phyloP scores from a whole-genome alignment of 2,888 invertebrate species.

The Scaptomyza reducta region DNA sequence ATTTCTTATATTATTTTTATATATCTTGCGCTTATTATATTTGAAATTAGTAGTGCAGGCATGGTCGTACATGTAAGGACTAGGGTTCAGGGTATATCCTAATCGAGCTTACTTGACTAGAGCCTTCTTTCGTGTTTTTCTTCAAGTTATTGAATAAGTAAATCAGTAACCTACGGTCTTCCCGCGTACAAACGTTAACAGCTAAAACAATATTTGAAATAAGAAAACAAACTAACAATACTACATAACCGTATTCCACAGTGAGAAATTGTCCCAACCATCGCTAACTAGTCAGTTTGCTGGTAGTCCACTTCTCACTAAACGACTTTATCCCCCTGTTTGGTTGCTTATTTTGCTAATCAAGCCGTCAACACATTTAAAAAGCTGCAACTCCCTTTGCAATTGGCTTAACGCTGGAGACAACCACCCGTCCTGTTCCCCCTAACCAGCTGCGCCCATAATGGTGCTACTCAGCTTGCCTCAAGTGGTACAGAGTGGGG shows the following conservation, averaged over 20 bases:
- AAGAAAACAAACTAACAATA: too few species aligned
- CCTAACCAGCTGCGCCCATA: slow-evolving; percentile 23
- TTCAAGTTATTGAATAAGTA: too few species aligned
- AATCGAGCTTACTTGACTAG: too few species aligned
- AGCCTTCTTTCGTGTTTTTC: too few species aligned
- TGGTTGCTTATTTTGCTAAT: slow-evolving; percentile 56
- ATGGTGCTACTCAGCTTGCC: slow-evolving; percentile 43
- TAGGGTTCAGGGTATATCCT: too few species aligned
- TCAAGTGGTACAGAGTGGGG: slow-evolving; percentile 25
- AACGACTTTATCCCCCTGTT: slow-evolving; percentile 4
- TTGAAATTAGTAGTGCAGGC: too few species aligned
- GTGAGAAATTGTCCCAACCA: slow-evolving; percentile 7
- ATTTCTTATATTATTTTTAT: neutral
- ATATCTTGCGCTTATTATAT: neutral
- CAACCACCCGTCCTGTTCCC: slow-evolving; percentile 27
- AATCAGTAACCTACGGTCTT: too few species aligned
- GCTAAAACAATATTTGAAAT: too few species aligned
- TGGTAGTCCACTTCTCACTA: neutral
- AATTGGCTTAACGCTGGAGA: slow-evolving; percentile 50
- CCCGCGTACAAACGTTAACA: too few species aligned
- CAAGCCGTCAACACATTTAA: slow-evolving; percentile 66
- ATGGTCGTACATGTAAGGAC: too few species aligned
- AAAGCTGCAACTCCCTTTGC: slow-evolving; percentile 63
- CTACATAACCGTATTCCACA: slow-evolving; percentile 18
- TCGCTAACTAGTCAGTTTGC: neutral